A percentile compares a stretch with the other conserved stretches of the same genome.
Evolutionary conservation across 1,140 invertebrate genomes (phyloP).

Genomic region (Orius laevigatus): DNA sequence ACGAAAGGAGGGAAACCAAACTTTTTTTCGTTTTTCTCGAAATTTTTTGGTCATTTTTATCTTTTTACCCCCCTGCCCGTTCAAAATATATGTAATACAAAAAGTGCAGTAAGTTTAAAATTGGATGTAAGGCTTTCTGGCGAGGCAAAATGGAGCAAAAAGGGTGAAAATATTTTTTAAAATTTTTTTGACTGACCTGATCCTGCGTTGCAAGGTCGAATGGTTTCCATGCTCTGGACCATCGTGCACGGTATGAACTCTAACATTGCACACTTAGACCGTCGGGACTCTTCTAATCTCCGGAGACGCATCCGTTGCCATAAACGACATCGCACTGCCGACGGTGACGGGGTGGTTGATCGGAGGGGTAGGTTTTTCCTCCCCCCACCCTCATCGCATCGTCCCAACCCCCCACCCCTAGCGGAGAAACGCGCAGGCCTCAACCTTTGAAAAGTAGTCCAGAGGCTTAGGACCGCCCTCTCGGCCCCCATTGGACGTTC

Average conservation of each 20-base stretch:
- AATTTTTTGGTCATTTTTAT: too few species aligned
- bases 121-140: too few species aligned
- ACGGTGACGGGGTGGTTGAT: neutral
- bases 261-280: conserved; percentile 13
- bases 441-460: conserved; percentile 2
- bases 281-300: too few species aligned
- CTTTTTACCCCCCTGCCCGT: too few species aligned
- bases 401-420: neutral
- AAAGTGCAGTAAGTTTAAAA: too few species aligned
- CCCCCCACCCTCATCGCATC: neutral
- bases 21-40: too few species aligned
- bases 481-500: conserved; percentile 9
- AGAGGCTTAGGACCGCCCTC: neutral
- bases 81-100: too few species aligned
- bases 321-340: neutral
- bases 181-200: conserved; percentile 14
- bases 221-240: conserved; percentile 17
- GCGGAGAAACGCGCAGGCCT: conserved; percentile 2
- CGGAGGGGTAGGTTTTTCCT: neutral
- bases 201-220: conserved; percentile 14
- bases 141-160: too few species aligned
- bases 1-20: too few species aligned
- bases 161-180: too few species aligned
- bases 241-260: conserved; percentile 18
- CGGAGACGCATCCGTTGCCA: conserved; percentile 2